Evolutionary conservation across 2,888 invertebrate genomes (phyloP).

Genomic region (Diploptera punctata): DNA sequence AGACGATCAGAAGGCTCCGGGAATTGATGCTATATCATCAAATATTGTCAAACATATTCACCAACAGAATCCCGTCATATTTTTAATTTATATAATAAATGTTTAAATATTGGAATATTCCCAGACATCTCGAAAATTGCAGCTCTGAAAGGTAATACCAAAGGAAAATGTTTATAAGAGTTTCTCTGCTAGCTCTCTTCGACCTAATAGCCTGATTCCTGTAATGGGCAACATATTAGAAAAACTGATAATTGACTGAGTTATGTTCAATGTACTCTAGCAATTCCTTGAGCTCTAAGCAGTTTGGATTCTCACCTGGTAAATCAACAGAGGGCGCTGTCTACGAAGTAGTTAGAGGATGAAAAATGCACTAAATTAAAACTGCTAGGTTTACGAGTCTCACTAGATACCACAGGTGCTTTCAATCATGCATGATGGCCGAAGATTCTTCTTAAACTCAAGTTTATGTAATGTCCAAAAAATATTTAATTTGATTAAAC

Average conservation of each 20-base stretch:
- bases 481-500: background rate
- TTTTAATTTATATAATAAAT: background rate
- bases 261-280: background rate
- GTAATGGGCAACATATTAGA: conserved; percentile 14
- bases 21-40: background rate
- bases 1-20: background rate
- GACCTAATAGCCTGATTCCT: background rate
- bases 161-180: background rate
- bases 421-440: conserved; percentile 12
- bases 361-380: background rate
- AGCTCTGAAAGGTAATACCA: background rate
- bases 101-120: background rate
- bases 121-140: conserved; percentile 2
- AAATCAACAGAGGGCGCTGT: background rate
- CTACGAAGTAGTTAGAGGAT: background rate
- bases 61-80: too few species aligned
- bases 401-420: background rate
- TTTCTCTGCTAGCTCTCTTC: background rate
- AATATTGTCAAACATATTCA: background rate
- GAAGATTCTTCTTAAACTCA: background rate
- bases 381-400: background rate
- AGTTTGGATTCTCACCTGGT: background rate
- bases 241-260: background rate
- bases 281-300: background rate
- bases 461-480: background rate